Conservation (phyloP, 2,113 vertebrate species). For the Myocastor coypus region DNA sequence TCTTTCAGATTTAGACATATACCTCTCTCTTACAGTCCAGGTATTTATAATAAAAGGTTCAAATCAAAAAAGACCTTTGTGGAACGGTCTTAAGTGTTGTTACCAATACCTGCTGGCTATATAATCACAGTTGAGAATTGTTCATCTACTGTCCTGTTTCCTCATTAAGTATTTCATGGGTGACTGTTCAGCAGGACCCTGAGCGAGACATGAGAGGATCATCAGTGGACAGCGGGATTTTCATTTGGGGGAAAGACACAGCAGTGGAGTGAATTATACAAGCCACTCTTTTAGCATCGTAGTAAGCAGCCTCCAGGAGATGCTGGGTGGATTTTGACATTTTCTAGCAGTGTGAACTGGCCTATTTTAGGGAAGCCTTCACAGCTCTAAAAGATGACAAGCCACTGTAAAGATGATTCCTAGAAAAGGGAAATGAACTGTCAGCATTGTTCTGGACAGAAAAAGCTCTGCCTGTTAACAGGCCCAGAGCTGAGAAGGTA, state of each 20-base stretch:
- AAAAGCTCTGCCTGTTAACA: background rate
- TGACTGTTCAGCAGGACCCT: background rate
- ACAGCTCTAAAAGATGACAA: background rate
- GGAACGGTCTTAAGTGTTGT: background rate
- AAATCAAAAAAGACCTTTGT: no score
- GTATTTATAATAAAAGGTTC: no score
- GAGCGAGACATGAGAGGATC: background rate
- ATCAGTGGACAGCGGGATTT: background rate
- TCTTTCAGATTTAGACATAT: no score
- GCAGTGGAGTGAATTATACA: background rate
- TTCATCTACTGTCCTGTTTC: background rate
- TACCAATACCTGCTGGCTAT: background rate
- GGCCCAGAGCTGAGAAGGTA: background rate
- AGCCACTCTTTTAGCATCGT: background rate
- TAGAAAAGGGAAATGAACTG: background rate
- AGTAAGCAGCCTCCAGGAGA: background rate
- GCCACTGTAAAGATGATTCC: background rate
- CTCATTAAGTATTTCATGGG: background rate
- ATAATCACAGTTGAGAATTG: background rate
- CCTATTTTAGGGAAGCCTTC: background rate
- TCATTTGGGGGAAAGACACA: background rate
- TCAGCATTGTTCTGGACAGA: background rate
- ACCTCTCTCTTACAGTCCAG: no score
- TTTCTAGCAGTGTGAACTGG: background rate
- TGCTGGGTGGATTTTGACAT: background rate